phyloP scores from a whole-genome alignment of 2,113 vertebrate genomes.

The Silurus meridionalis region DNA sequence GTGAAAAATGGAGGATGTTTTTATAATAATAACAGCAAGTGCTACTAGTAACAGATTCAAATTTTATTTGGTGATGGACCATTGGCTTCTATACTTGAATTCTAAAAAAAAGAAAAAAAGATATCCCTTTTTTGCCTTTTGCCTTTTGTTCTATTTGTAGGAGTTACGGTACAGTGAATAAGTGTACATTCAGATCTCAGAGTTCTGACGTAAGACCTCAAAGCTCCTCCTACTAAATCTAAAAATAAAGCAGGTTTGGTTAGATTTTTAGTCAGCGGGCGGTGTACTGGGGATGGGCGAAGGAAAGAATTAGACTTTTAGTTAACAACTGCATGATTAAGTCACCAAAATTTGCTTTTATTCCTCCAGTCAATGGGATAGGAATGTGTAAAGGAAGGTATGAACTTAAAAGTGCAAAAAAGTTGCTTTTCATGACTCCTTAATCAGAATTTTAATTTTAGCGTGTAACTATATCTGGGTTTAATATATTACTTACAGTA shows the following conservation, averaged over 20 bases:
- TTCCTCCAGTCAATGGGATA: neutral
- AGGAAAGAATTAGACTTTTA: neutral
- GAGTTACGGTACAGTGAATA: too few species aligned
- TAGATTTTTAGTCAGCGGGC: neutral
- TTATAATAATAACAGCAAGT: too few species aligned
- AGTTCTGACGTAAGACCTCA: neutral
- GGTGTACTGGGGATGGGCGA: neutral
- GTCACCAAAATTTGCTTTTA: neutral
- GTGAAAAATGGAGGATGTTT: neutral
- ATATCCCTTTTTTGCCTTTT: neutral
- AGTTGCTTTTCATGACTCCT: neutral
- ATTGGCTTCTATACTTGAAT: too few species aligned
- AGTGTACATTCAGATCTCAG: neutral
- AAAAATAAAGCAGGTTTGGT: neutral
- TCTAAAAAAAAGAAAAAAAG: neutral
- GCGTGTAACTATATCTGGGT: neutral
- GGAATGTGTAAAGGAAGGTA: neutral
- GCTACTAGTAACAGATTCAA: too few species aligned
- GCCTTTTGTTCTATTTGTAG: neutral
- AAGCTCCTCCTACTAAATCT: neutral
- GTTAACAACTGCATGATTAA: neutral
- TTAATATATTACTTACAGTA: neutral
- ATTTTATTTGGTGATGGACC: too few species aligned
- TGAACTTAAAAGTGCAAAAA: neutral
- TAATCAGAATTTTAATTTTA: neutral